A percentile compares a stretch with the other conserved stretches of the same genome.
phyloP scores from a whole-genome alignment of 2,888 invertebrate genomes.

The Rapana venosa region DNA sequence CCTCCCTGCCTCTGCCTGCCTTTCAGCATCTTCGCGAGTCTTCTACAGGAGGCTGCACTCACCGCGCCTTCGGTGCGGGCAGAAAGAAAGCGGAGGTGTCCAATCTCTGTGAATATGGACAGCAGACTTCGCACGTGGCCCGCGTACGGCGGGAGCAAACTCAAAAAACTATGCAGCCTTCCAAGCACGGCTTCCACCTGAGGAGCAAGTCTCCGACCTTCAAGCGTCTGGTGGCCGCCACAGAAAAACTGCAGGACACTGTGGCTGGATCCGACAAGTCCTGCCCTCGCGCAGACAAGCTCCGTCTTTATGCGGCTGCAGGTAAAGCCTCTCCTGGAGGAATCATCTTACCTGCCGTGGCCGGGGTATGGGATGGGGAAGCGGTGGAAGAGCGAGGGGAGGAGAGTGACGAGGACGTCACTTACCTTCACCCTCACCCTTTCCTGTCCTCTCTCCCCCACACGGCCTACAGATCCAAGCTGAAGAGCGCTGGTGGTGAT shows the following conservation, averaged over 20 bases:
- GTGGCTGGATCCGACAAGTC: not conserved
- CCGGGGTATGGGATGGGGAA: not conserved
- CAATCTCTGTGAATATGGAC: not conserved
- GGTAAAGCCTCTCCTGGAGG: not conserved
- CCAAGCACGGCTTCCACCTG: constrained; percentile 67
- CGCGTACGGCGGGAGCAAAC: not conserved
- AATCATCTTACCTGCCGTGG: not conserved
- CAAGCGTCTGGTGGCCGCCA: constrained; percentile 61
- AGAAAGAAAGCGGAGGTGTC: not conserved
- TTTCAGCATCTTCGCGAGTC: not conserved
- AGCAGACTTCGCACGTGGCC: not conserved
- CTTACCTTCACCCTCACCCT: not conserved
- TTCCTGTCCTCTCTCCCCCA: constrained; percentile 15
- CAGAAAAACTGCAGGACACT: constrained; percentile 59
- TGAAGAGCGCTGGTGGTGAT: not conserved
- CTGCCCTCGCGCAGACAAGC: not conserved
- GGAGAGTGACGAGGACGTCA: constrained; percentile 13
- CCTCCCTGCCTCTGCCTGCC: not conserved
- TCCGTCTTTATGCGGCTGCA: not conserved
- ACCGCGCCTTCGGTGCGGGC: not conserved
- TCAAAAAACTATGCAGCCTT: constrained; percentile 54
- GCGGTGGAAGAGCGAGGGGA: not conserved
- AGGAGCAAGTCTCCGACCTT: constrained; percentile 69
- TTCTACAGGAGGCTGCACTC: not conserved
- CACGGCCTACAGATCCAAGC: not conserved